Percentiles rank a stretch among this genome's conserved stretches.
Evolutionary conservation across 2,888 invertebrate genomes (phyloP).

Genomic region (Thereva nobilitata): DNA sequence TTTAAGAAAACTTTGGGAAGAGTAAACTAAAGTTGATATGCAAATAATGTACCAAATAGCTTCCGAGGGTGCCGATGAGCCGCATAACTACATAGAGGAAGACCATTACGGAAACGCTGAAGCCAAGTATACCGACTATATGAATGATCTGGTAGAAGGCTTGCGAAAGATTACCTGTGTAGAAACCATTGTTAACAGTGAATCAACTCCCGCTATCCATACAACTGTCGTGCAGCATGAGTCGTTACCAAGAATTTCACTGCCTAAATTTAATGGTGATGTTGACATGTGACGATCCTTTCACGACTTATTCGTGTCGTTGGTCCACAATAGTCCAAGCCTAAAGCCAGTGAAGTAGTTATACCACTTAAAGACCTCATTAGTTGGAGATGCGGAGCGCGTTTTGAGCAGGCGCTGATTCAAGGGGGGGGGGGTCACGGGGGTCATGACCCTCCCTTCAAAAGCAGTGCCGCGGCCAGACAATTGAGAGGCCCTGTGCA

Average conservation of each 20-base stretch:
- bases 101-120: neutral
- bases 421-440: too few relatives aligned
- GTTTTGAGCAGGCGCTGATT: too few relatives aligned
- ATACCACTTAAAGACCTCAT: too few relatives aligned
- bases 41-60: too few relatives aligned
- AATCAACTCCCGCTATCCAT: neutral
- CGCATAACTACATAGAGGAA: neutral
- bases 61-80: neutral
- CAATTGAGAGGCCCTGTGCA: too few relatives aligned
- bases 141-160: neutral
- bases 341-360: too few relatives aligned
- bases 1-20: neutral
- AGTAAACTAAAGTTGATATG: neutral
- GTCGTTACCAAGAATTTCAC: neutral
- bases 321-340: neutral
- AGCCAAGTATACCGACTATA: neutral
- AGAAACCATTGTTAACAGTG: neutral
- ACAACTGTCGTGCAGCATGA: neutral
- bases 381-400: too few relatives aligned
- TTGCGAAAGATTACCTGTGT: neutral
- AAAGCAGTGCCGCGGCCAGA: too few relatives aligned
- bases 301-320: slow-evolving; percentile 3
- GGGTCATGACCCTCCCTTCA: too few relatives aligned
- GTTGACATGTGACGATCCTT: neutral
- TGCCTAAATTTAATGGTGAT: neutral